phyloP scores from a whole-genome alignment of 2,888 invertebrate species.

The Empis livida region DNA sequence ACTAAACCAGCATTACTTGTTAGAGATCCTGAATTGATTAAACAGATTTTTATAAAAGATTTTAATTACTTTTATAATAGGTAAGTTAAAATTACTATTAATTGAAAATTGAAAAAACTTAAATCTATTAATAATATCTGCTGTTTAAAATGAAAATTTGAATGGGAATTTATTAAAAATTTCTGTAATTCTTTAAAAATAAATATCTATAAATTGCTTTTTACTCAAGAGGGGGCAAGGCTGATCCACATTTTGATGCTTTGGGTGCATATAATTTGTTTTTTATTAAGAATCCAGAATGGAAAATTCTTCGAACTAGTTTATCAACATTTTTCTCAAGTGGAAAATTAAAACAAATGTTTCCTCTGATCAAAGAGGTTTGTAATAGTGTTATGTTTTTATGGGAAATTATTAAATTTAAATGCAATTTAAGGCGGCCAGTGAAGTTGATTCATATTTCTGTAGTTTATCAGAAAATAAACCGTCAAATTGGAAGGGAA shows the following conservation, averaged over 20 bases:
- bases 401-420: not conserved
- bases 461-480: not conserved
- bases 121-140: no score
- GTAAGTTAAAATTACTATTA: slow-evolving; percentile 2
- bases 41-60: slow-evolving; percentile 36
- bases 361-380: slow-evolving; percentile 27
- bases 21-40: slow-evolving; percentile 37
- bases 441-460: not conserved
- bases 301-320: slow-evolving; percentile 35
- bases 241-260: slow-evolving; percentile 27
- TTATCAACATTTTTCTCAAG: slow-evolving; percentile 38
- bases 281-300: slow-evolving; percentile 32
- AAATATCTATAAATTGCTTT: not conserved
- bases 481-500: not conserved
- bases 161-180: no score
- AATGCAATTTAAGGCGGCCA: not conserved
- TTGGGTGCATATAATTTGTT: slow-evolving; percentile 36
- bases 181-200: not conserved
- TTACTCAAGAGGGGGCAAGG: not conserved
- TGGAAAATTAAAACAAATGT: slow-evolving; percentile 30
- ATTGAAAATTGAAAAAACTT: no score
- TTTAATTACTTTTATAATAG: slow-evolving; percentile 35
- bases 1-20: slow-evolving; percentile 36
- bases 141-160: no score
- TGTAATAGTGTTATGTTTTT: not conserved